These are phyloP conservation scores for Zele albiditarsus DNA, from an alignment of 2,888 invertebrate genomes.

Conservation along the genomic window DNA sequence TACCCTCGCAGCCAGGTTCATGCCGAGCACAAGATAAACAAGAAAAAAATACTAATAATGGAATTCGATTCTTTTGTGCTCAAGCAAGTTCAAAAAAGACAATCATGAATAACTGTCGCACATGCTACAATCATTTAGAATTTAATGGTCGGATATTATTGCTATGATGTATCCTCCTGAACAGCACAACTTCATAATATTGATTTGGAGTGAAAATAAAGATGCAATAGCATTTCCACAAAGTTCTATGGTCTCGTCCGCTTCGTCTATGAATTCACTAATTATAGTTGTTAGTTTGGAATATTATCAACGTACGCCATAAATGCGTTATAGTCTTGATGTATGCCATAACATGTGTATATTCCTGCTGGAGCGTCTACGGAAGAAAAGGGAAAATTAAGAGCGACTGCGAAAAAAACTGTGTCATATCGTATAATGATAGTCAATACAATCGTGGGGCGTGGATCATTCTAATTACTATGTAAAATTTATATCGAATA, in stretches of 20 bases:
- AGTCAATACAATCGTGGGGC: no score
- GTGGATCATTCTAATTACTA: no score
- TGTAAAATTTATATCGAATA: no score
- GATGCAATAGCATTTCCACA: not conserved
- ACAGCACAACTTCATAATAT: not conserved
- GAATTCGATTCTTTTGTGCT: no score
- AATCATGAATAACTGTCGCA: no score
- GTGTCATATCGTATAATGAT: no score
- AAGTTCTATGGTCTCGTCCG: slow-evolving; percentile 5
- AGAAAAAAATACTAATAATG: slow-evolving; percentile 16
- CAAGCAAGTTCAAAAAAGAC: no score
- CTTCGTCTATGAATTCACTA: slow-evolving; percentile 38
- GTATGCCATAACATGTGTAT: not conserved
- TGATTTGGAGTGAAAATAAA: not conserved
- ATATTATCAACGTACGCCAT: slow-evolving; percentile 26
- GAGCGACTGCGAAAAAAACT: no score
- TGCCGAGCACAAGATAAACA: slow-evolving; percentile 32
- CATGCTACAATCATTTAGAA: no score
- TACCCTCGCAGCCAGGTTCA: slow-evolving; percentile 37
- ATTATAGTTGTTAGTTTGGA: slow-evolving; percentile 41
- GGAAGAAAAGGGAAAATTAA: not conserved
- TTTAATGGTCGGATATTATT: no score
- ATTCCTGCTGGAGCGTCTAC: not conserved
- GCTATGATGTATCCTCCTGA: no score
- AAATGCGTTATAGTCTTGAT: not conserved